Evolutionary conservation across 2,113 vertebrate genomes (phyloP), one percentile per base, ranked within the genome.

Genomic region (Lagopus muta): DNA sequence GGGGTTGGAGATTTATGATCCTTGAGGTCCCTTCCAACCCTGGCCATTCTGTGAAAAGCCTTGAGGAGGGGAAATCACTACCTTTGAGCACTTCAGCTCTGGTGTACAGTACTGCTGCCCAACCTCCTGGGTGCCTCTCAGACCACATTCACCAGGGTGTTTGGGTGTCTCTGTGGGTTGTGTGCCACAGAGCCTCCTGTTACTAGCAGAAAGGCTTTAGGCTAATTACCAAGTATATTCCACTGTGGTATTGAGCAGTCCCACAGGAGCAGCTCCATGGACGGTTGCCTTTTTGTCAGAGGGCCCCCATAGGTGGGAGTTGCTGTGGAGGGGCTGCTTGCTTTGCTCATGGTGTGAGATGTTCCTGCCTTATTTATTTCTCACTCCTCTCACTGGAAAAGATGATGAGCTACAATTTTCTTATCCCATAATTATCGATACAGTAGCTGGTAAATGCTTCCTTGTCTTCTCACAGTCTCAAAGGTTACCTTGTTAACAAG

Each of bases 401-500:
- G 71, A 80, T 47, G 74, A 81, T 4, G n/a, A 92, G 64, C 78
- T 64, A 36, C 1, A 0, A 71, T 88, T 90, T 92, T 74, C 65
- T 85, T 55, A 38, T 48, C 74, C 21, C 40, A 9, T 89, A 82
- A 89, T 95, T 94, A 88, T 86, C 21, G 58, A 86, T 38, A 22
- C 40, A 45, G 40, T 8, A 20, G 24, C 85, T 88, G 70, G 61
- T 86, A 88, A 95, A 94, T 13, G 83, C 74, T 75, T 88, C 64
- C 54, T 92, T 81, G 65, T 72, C 86, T 93, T 57, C 66, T 58
- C 36, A 20, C 10, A 74, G 72, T 83, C 73, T 91, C 73, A 88
- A 78, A 90, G 91, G 93, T 96, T 83, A 91, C 61, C 94, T 94
- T 93, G 82, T 57, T 95, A 94, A 86, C 5, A 1, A 94, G 80